Evolutionary conservation across 2,888 invertebrate genomes (phyloP).

Genomic region (Tenthredo scrophulariae): DNA sequence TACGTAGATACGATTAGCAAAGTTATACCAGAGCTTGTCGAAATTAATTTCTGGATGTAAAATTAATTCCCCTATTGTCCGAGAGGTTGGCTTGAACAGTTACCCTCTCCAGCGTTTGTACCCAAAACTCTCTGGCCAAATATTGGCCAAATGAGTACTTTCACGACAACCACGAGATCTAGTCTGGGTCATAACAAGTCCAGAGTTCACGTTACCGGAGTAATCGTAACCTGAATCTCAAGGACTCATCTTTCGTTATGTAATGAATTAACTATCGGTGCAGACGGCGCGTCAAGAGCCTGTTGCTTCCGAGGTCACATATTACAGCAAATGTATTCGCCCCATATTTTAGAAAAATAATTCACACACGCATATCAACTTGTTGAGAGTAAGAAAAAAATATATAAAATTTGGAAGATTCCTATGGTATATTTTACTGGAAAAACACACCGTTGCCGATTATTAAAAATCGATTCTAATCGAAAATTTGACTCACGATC

Average conservation of each 20-base stretch:
- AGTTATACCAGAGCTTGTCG: slow-evolving; percentile 17
- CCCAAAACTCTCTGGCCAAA: slow-evolving; percentile 21
- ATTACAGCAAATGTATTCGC: neutral
- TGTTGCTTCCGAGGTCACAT: neutral
- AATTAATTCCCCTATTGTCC: slow-evolving; percentile 44
- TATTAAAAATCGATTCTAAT: neutral
- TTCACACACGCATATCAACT: neutral
- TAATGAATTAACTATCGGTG: neutral
- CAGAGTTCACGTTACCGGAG: neutral
- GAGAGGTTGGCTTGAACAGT: slow-evolving; percentile 34
- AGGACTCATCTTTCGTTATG: slow-evolving; percentile 14
- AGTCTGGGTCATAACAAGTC: neutral
- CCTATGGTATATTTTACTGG: neutral
- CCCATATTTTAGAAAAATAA: neutral
- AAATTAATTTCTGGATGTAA: slow-evolving; percentile 16
- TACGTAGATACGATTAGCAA: slow-evolving; percentile 28
- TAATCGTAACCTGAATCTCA: slow-evolving; percentile 12
- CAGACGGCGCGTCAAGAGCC: neutral
- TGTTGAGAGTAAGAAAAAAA: too few species aligned
- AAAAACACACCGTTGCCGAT: neutral
- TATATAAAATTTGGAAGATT: neutral
- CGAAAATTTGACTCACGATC: neutral
- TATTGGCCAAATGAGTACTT: slow-evolving; percentile 17
- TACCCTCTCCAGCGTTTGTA: neutral
- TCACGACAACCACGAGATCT: neutral